Evolutionary conservation across 92 coral and sea anemone species (phyloP).

Genomic region (Nematostella vectensis): DNA sequence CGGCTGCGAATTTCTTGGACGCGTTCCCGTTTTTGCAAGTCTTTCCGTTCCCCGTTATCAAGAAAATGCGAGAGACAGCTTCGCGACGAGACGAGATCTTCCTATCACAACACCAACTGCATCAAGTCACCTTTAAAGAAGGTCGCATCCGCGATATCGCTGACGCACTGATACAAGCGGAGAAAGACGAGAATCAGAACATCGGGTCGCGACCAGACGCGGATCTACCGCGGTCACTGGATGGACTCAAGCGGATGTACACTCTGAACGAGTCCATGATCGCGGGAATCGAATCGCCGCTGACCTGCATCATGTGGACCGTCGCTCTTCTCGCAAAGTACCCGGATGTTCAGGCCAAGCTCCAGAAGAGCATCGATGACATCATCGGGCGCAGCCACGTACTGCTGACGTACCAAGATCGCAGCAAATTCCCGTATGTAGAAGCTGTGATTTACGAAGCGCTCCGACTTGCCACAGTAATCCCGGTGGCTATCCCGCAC

Average conservation of each 20-base stretch:
- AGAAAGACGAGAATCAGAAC: constrained; percentile 16
- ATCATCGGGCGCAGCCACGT: constrained; percentile 38
- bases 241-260: constrained; percentile 31
- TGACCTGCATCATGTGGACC: constrained; percentile 37
- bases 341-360: constrained; percentile 52
- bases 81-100: constrained; percentile 45
- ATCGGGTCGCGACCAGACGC: constrained; percentile 12
- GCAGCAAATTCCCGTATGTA: constrained; percentile 44
- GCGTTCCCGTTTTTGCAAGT: constrained; percentile 52
- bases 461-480: constrained; percentile 29
- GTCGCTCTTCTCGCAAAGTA: constrained; percentile 41
- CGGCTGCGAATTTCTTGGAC: constrained; percentile 47
- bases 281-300: constrained; percentile 47
- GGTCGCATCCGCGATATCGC: constrained; percentile 25
- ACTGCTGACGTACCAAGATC: constrained; percentile 30
- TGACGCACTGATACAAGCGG: constrained; percentile 39
- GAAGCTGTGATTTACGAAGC: constrained; percentile 44
- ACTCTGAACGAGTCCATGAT: constrained; percentile 41
- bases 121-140: constrained; percentile 27
- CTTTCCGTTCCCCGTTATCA: constrained; percentile 41
- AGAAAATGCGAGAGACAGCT: constrained; percentile 32
- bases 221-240: constrained; percentile 8
- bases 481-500: constrained; percentile 57
- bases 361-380: constrained; percentile 49
- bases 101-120: constrained; percentile 28